Base-by-base conservation (phyloP, 2,113 vertebrate genomes). In the Fregata magnificens region DNA sequence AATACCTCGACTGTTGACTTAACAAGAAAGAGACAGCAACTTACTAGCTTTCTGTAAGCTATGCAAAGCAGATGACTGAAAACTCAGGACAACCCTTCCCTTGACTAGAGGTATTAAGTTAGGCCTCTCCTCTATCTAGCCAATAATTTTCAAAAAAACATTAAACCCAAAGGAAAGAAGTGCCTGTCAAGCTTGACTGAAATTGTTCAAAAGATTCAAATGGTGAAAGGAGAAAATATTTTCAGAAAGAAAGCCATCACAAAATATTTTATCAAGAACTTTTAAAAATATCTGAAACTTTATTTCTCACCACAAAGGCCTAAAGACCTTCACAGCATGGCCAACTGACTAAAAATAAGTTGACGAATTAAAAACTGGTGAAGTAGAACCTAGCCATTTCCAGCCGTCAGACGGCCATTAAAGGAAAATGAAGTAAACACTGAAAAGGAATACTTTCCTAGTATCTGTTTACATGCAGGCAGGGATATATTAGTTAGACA, bases 21-120 rank as follows among this genome's bases (percentile, higher is more conserved):
- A 28, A 42, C 3, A 62, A 76, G 28, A 44, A 49, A 34, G 26
- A 69, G 15, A 73, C 5, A 45, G 59, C 34, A 61, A 7, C 6
- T 63, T 55, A 42, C 42, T 16, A 45, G 6, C 11, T 38, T 45
- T 24, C 45, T 52, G 5, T 45, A 81, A 55, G 9, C 15, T 31
- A 72, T 0, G 2, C 10, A 77, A 65, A 72, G 63, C 12, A 53
- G 15, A 47, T 25, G 22, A 86, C 44, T 32, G 42, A 84, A 82
- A 91, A 84, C 15, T 63, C 19, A 5, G 25, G 13, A 32, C 11
- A 50, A 10, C 14, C 6, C 38, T 84, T 74, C 12, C 25, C 47
- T 88, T 1, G 0, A 29, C 26, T 2, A 50, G 8, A 53, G 4
- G 3, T 13, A 38, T 2, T 2, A 73, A 53, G 36, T 42, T 45